phyloP scores from a whole-genome alignment of 2,888 invertebrate genomes.

The Diadegma fenestrale region DNA sequence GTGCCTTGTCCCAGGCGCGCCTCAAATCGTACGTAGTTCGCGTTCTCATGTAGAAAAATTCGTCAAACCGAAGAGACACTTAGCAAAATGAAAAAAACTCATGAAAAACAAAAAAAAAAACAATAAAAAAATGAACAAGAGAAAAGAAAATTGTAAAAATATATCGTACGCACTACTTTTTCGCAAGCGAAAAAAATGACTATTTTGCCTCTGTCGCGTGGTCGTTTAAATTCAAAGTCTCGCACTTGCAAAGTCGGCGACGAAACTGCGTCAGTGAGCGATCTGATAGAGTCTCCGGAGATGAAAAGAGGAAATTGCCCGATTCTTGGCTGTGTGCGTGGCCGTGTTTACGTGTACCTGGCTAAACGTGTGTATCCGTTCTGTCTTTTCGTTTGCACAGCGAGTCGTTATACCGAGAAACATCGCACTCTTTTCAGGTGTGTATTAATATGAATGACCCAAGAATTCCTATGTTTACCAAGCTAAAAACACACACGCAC shows the following conservation, averaged over 20 bases:
- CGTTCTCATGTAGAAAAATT: conserved; percentile 75
- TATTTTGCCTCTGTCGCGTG: neutral
- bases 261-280: conserved; percentile 75
- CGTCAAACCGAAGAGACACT: conserved; percentile 24
- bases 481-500: conserved; percentile 33
- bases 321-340: conserved; percentile 35
- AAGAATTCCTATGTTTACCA: conserved; percentile 67
- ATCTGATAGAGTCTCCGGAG: conserved; percentile 53
- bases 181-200: neutral
- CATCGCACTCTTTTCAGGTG: conserved; percentile 74
- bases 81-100: conserved; percentile 9
- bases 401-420: conserved; percentile 75
- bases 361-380: conserved; percentile 8
- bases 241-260: conserved; percentile 67
- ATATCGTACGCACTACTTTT: neutral
- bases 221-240: conserved; percentile 32
- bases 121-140: neutral
- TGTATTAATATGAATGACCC: conserved; percentile 81
- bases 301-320: conserved; percentile 66
- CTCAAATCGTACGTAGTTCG: conserved; percentile 76
- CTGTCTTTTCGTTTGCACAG: conserved; percentile 47
- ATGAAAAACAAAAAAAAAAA: neutral
- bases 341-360: neutral
- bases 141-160: neutral
- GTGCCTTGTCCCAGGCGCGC: conserved; percentile 77